Base-by-base conservation (phyloP, 2,797 vertebrate genomes). In the Pantherophis alleghaniensis region DNA sequence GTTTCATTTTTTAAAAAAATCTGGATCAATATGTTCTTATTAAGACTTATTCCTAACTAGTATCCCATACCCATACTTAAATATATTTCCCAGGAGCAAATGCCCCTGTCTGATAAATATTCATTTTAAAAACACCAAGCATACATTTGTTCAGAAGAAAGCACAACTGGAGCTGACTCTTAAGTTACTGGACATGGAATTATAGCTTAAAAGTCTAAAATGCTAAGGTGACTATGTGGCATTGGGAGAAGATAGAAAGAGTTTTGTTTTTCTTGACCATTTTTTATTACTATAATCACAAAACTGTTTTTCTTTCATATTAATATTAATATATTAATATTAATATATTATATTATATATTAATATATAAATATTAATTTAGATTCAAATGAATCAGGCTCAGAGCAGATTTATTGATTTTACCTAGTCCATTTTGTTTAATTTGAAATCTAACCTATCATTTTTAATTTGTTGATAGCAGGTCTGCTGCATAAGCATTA, bases 231-330 rank as follows among this genome's bases (percentile, higher is more conserved):
- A 26, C 10, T 28, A 63, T 61, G 9, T 61, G 60, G 60, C 24
- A 74, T 53, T 57, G 24, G 51, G 42, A 28, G 42, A 91, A 5
- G 47, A 24, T 24, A 20, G 22, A 86, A 86, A 47, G 37, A 51
- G 10, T 1, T 53, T n/a, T 57, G 20, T 94, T 96, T 69, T 95
- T 94, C 93, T 96, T 92, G 53, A 92, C 61, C 26, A 63, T 63
- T 11, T 28, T 2, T 37, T 37, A 37, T 37, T 37, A 37, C 61
- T 63, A 28, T 47, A 60, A 60, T 60, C 59, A 60, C 22, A 60
- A 60, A 60, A 24, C 22, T 59, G 20, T 83, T 86, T 37, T 47
- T 26, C 9, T 26, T 20, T 24, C 20, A 26, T n/a, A 56, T 5
- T 66, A 89, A 89, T 51, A 51, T 47, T 61, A 47, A 26, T 3